These are phyloP conservation scores for Eospalax fontanierii DNA, from an alignment of 2,797 vertebrate genomes.

Conservation along the genomic window DNA sequence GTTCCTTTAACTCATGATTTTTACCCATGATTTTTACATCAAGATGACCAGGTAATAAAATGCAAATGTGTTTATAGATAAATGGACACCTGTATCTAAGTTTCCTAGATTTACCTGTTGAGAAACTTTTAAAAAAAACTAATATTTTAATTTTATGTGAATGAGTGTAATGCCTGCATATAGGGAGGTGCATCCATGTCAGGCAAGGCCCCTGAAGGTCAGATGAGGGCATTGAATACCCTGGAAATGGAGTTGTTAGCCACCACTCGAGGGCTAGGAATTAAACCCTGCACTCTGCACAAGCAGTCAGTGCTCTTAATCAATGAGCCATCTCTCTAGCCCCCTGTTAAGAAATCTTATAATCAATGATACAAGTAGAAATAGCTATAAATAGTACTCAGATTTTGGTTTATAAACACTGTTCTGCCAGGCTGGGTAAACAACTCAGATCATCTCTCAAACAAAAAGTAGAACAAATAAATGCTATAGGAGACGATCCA, in stretches of 20 bases:
- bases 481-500: background rate
- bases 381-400: background rate
- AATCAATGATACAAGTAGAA: background rate
- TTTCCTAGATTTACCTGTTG: background rate
- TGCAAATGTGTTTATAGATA: background rate
- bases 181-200: too few relatives aligned
- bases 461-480: background rate
- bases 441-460: background rate
- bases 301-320: too few relatives aligned
- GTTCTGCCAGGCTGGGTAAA: background rate
- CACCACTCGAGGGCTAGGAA: too few relatives aligned
- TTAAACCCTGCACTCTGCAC: too few relatives aligned
- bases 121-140: too few relatives aligned
- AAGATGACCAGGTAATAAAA: background rate
- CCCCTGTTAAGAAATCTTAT: too few relatives aligned
- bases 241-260: too few relatives aligned
- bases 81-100: background rate
- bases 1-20: background rate
- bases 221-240: too few relatives aligned
- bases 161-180: too few relatives aligned
- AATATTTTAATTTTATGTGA: too few relatives aligned
- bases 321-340: too few relatives aligned
- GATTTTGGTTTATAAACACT: conserved; percentile 14
- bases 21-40: background rate
- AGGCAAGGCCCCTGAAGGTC: too few relatives aligned